Conservation (phyloP, 1,140 invertebrate species). For the Piezodorus guildinii region DNA sequence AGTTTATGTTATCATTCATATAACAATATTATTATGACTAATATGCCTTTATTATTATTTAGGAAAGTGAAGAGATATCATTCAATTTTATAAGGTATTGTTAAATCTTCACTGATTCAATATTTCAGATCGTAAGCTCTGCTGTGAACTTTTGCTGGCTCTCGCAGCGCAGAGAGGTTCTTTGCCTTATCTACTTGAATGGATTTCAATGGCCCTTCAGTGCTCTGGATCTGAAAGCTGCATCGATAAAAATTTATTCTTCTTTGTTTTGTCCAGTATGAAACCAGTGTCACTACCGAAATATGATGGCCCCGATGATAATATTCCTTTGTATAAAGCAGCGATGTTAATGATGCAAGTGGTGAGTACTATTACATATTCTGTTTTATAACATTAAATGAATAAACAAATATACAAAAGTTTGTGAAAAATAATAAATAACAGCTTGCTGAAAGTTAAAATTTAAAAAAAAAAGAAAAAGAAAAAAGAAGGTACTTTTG, state of each 20-base stretch:
- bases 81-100: not conserved
- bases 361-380: slow-evolving; percentile 33
- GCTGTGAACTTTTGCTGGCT: slow-evolving; percentile 44
- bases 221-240: slow-evolving; percentile 22
- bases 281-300: not conserved
- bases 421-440: too few relatives aligned
- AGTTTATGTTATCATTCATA: too few relatives aligned
- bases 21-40: too few relatives aligned
- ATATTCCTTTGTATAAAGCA: slow-evolving; percentile 39
- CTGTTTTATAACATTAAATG: too few relatives aligned
- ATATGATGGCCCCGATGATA: slow-evolving; percentile 17
- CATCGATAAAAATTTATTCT: slow-evolving; percentile 22
- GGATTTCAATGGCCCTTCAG: slow-evolving; percentile 49
- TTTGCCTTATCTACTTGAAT: slow-evolving; percentile 48
- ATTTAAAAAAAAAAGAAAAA: too few relatives aligned
- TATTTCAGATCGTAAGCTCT: slow-evolving; percentile 35
- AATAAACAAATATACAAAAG: too few relatives aligned
- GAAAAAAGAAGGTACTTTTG: too few relatives aligned
- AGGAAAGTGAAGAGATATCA: not conserved
- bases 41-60: too few relatives aligned
- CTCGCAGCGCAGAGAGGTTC: slow-evolving; percentile 49
- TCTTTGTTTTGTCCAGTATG: slow-evolving; percentile 9
- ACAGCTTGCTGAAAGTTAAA: too few relatives aligned
- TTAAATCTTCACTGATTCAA: not conserved
- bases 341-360: slow-evolving; percentile 44